Evolutionary conservation across 1,140 invertebrate species (phyloP), one percentile per base, ranked within the genome.

Genomic region (Meteorus sp.): DNA sequence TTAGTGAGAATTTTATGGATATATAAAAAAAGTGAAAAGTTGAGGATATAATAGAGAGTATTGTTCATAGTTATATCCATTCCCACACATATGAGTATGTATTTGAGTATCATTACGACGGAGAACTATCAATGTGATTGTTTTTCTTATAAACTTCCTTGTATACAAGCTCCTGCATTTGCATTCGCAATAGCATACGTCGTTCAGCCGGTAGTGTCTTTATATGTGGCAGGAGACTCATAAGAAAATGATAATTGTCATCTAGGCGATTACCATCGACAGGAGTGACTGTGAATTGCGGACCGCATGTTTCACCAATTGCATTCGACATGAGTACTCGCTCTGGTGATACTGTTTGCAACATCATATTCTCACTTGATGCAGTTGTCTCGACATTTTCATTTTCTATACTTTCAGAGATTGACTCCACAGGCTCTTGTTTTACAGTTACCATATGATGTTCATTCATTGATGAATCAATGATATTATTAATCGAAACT

Each of bases 141-240:
- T 58, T 62, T 60, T 77, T 79, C 54, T 79, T 77, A 39, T 80
- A 78, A 31, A 79, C 76, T 53, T 79, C 75, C 43, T 80, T 74
- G 43, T 79, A 80, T 56, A 80, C 74, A 23, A 80, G 44, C 58
- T 80, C 75, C 41, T 79, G 76, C 71, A 80, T 80, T 39, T 78
- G 75, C 67, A 80, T 79, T 62, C 77, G 63, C 0, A 80, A 66
- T 25, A 74, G 63, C 73, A 79, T 78, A 56, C 72, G 62, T 23
- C 73, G 61, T 31, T 80, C 78, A 2, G 73, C 69, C 0, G 76
- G 70, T 41, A 80, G 33, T 11, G 67, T 73, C 53, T 67, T 72
- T 43, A 80, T 74, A 41, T 79, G 76, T 43, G 78, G 78, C 48
- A 80, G 44, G 31, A 80, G 67, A 44, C 78, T 80, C 69, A 80